These are phyloP conservation scores for Leptopterna dolabrata DNA, from an alignment of 2,888 invertebrate genomes.

Conservation along the genomic window DNA sequence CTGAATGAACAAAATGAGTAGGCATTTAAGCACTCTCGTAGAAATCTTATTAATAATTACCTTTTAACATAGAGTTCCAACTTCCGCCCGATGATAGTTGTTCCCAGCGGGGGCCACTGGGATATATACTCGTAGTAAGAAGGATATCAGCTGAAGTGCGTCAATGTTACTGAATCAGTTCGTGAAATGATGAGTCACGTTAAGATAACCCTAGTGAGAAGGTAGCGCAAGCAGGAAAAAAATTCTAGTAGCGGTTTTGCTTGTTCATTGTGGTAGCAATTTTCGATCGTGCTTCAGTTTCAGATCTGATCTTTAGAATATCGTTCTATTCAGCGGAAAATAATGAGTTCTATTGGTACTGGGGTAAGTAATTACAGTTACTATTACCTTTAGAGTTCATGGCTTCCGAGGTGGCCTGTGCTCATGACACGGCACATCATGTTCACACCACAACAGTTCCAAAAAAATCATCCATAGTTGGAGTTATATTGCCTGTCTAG, in stretches of 20 bases:
- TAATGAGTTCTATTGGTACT: conserved; percentile 95
- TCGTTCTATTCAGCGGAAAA: conserved; percentile 61
- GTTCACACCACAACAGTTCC: not conserved
- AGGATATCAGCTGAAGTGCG: no score
- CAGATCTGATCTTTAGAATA: not conserved
- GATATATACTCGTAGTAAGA: no score
- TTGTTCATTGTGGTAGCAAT: conserved; percentile 24
- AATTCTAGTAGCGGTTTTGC: conserved; percentile 48
- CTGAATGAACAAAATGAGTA: no score
- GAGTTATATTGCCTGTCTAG: no score
- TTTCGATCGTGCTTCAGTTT: not conserved
- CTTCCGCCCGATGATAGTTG: no score
- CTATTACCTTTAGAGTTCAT: not conserved
- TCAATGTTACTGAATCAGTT: no score
- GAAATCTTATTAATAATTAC: no score
- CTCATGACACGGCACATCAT: not conserved
- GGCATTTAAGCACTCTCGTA: no score
- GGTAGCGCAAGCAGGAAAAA: conserved; percentile 15
- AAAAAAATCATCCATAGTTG: not conserved
- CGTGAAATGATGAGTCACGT: not conserved
- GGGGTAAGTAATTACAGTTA: conserved; percentile 76
- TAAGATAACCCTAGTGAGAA: not conserved
- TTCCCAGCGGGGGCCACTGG: no score
- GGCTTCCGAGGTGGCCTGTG: not conserved
- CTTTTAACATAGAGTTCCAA: no score